Evolutionary conservation across 2,113 vertebrate species (phyloP).

Genomic region (Chitala chitala): DNA sequence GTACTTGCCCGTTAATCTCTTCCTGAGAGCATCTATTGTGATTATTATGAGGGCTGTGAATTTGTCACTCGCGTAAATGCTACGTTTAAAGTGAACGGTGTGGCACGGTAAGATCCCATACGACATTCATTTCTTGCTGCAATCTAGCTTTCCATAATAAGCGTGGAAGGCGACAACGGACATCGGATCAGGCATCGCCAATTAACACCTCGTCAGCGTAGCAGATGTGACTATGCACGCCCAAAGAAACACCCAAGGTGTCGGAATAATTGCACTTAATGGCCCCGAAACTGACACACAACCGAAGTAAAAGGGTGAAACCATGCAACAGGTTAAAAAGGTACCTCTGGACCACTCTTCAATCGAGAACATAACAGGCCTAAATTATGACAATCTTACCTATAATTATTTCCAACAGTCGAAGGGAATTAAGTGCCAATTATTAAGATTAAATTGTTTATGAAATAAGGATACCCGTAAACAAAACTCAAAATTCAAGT

Average conservation of each 20-base stretch:
- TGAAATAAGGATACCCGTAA: too few relatives aligned
- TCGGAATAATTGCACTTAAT: constrained; percentile 38
- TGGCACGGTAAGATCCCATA: neutral
- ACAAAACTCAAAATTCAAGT: too few relatives aligned
- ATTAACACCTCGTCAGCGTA: constrained; percentile 36
- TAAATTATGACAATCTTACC: constrained; percentile 14
- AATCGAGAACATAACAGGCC: neutral
- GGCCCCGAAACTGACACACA: constrained; percentile 30
- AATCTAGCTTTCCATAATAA: constrained; percentile 10
- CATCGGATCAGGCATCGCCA: constrained; percentile 26
- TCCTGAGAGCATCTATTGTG: constrained; percentile 24
- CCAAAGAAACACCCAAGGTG: constrained; percentile 31
- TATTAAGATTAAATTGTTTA: too few relatives aligned
- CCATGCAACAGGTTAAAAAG: neutral
- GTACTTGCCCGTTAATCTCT: constrained; percentile 17
- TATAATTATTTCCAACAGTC: too few relatives aligned
- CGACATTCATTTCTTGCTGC: neutral
- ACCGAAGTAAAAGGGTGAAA: neutral
- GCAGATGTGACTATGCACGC: constrained; percentile 33
- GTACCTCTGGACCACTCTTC: neutral
- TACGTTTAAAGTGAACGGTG: neutral
- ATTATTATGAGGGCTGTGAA: constrained; percentile 29
- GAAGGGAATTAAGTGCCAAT: too few relatives aligned
- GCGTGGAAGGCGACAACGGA: constrained; percentile 23
- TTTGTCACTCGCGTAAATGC: constrained; percentile 34